These are phyloP conservation scores for Drosophila nigricruria DNA, from an alignment of 2,888 invertebrate genomes.

Conservation along the genomic window DNA sequence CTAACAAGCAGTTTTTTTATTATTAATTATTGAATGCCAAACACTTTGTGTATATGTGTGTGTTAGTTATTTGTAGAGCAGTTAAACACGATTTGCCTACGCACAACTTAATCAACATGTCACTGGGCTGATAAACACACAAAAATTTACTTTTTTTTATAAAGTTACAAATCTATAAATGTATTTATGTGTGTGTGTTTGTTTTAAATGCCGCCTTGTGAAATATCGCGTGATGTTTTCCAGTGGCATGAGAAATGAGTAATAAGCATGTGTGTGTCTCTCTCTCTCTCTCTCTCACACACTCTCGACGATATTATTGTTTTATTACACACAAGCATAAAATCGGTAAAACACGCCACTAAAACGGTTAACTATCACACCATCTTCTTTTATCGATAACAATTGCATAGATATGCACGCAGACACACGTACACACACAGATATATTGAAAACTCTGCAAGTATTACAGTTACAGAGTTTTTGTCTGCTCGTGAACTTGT, in stretches of 20 bases:
- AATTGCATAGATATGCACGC: constrained; percentile 9
- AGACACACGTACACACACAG: neutral
- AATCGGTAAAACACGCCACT: constrained; percentile 63
- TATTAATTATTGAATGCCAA: constrained; percentile 15
- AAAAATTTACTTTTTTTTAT: constrained; percentile 11
- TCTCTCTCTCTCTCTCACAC: too few species aligned
- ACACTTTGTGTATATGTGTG: neutral
- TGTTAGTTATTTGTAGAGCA: constrained; percentile 8
- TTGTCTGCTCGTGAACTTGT: constrained; percentile 39
- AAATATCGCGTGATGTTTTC: constrained; percentile 74
- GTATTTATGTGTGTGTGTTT: constrained; percentile 7
- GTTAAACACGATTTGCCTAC: constrained; percentile 10
- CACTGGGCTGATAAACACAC: constrained; percentile 31
- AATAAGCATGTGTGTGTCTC: constrained; percentile 24
- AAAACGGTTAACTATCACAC: constrained; percentile 38
- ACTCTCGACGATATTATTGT: constrained; percentile 29
- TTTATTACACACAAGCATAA: constrained; percentile 45
- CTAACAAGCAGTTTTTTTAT: constrained; percentile 8
- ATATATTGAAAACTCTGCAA: neutral
- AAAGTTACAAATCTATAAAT: constrained; percentile 15
- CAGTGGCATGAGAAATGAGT: constrained; percentile 54
- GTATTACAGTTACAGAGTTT: constrained; percentile 17
- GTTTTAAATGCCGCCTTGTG: constrained; percentile 22
- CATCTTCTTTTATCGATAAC: constrained; percentile 51
- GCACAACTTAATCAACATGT: constrained; percentile 31